phyloP scores from a whole-genome alignment of 2,113 vertebrate genomes.

The Ptilorrhoa leucosticta region DNA sequence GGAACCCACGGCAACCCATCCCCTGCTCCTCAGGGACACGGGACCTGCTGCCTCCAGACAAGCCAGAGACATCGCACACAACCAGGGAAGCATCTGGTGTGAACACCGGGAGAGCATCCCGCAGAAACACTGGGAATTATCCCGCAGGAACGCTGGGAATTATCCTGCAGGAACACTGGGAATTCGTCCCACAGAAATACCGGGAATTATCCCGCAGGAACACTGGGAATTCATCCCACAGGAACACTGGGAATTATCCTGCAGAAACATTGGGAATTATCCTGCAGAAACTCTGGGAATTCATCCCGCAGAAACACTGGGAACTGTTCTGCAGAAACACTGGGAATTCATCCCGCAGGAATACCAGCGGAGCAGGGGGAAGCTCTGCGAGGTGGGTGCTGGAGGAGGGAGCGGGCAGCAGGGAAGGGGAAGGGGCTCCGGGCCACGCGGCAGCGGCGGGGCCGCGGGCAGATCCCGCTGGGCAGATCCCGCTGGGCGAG shows the following conservation, averaged over 20 bases:
- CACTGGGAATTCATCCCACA: no score
- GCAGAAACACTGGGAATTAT: not conserved
- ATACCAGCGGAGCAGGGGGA: fast-evolving
- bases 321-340: not conserved
- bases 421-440: not conserved
- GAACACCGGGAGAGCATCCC: not conserved
- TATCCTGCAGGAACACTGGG: fast-evolving
- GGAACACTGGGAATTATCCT: not conserved
- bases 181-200: fast-evolving
- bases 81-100: not conserved
- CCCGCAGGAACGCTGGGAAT: not conserved
- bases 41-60: not conserved
- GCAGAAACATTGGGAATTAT: not conserved
- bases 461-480: not conserved
- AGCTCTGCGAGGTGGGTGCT: not conserved
- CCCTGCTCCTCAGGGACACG: fast-evolving
- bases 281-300: not conserved
- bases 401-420: not conserved
- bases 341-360: not conserved
- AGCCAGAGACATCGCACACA: not conserved
- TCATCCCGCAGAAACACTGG: not conserved
- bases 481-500: not conserved
- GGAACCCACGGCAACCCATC: not conserved
- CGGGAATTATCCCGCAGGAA: fast-evolving
- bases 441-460: not conserved